These are phyloP conservation scores for Cephonodes hylas DNA, from an alignment of 2,888 invertebrate species.

Conservation along the genomic window DNA sequence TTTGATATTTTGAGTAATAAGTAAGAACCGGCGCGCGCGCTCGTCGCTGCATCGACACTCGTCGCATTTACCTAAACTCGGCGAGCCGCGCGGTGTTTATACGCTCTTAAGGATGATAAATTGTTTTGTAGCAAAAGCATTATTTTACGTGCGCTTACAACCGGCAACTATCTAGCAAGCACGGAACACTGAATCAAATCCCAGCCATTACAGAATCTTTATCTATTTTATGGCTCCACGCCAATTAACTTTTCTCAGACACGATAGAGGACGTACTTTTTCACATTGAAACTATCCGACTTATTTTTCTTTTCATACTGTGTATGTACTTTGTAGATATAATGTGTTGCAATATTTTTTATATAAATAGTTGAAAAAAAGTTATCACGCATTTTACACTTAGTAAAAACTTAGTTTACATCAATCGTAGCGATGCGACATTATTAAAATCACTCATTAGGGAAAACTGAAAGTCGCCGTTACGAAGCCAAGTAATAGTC, in stretches of 20 bases:
- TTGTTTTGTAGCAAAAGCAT: neutral
- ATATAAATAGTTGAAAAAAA: too few species aligned
- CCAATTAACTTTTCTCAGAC: conserved; percentile 13
- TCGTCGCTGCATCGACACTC: too few species aligned
- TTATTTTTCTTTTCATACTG: neutral
- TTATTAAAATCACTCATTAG: neutral
- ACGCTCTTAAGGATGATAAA: neutral
- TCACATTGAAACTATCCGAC: neutral
- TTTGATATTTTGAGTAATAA: too few species aligned
- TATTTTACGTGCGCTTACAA: conserved; percentile 2
- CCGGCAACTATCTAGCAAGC: neutral
- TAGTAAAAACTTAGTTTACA: neutral
- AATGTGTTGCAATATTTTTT: too few species aligned
- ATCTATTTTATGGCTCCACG: conserved; percentile 16
- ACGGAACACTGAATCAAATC: neutral
- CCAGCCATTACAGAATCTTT: conserved; percentile 13
- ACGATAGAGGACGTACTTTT: neutral
- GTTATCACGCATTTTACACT: too few species aligned
- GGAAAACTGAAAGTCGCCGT: conserved; percentile 37
- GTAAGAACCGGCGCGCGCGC: too few species aligned
- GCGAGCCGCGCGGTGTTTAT: too few species aligned
- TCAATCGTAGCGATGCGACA: neutral
- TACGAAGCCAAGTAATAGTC: conserved; percentile 44
- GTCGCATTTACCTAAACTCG: too few species aligned
- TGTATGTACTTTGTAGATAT: neutral